phyloP scores from a whole-genome alignment of 2,888 invertebrate genomes.

The Tenthredo mesomela region DNA sequence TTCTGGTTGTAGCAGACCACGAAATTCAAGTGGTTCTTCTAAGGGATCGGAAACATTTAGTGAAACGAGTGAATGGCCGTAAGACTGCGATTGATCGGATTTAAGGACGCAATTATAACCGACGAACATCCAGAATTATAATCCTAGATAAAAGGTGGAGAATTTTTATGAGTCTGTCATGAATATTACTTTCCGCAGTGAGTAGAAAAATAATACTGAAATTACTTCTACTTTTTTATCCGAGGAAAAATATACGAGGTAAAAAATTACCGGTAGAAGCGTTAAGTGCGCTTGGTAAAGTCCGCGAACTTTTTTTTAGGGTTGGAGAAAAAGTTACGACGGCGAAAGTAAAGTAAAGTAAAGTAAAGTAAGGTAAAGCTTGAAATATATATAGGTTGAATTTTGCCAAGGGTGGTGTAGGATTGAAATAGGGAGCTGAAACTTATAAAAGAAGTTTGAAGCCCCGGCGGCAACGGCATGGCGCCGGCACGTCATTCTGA shows the following conservation, averaged over 20 bases:
- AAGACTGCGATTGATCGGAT: neutral
- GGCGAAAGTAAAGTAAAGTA: neutral
- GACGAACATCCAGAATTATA: neutral
- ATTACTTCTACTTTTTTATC: neutral
- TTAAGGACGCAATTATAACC: neutral
- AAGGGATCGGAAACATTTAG: neutral
- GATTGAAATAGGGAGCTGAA: constrained; percentile 56
- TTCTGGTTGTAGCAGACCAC: neutral
- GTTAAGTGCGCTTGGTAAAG: constrained; percentile 38
- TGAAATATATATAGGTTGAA: constrained; percentile 38
- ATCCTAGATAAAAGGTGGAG: neutral
- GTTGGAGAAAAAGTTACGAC: constrained; percentile 10
- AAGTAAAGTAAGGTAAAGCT: neutral
- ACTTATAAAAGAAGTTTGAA: constrained; percentile 62
- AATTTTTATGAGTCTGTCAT: neutral
- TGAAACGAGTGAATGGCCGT: constrained; percentile 26
- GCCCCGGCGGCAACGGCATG: constrained; percentile 65
- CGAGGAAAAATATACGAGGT: neutral
- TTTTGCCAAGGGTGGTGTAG: constrained; percentile 42
- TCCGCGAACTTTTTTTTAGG: constrained; percentile 33
- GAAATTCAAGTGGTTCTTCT: constrained; percentile 1
- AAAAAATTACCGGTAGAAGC: constrained; percentile 49
- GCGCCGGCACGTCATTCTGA: constrained; percentile 70
- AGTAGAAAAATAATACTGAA: neutral
- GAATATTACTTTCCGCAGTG: neutral